A percentile compares a stretch with the other conserved stretches of the same genome.
Conservation (phyloP, 30 jellyfish, hydroid and myxozoan species). For the Turritopsis dohrnii region DNA sequence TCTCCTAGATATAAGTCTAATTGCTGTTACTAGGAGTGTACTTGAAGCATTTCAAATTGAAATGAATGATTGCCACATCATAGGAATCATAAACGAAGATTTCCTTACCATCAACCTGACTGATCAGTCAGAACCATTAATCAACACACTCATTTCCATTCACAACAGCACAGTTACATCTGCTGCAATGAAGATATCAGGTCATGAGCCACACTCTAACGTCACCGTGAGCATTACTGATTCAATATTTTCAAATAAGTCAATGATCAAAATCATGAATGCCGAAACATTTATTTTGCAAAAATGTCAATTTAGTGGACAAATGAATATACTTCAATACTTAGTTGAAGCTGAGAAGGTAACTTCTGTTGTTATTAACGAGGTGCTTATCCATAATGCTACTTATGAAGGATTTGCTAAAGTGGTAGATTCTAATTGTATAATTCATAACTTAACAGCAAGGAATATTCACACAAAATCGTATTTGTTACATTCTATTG, state of each 20-base stretch:
- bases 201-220: not conserved
- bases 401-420: not conserved
- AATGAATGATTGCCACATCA: not conserved
- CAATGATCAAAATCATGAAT: not conserved
- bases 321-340: not conserved
- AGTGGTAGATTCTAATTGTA: not conserved
- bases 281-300: not conserved
- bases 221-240: not conserved
- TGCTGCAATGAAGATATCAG: not conserved
- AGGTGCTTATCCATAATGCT: not conserved
- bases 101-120: not conserved
- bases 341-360: not conserved
- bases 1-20: not conserved
- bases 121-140: not conserved
- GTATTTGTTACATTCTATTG: not conserved
- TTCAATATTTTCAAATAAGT: not conserved
- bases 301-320: not conserved
- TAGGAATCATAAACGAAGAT: not conserved
- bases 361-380: not conserved
- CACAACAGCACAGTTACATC: not conserved
- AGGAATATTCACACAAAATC: not conserved
- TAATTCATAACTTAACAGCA: not conserved
- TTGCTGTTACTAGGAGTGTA: not conserved
- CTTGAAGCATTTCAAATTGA: not conserved
- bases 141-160: not conserved